Evolutionary conservation across 2,797 vertebrate species (phyloP), one percentile per base, ranked within the genome.

Genomic region (Mus minutoides): DNA sequence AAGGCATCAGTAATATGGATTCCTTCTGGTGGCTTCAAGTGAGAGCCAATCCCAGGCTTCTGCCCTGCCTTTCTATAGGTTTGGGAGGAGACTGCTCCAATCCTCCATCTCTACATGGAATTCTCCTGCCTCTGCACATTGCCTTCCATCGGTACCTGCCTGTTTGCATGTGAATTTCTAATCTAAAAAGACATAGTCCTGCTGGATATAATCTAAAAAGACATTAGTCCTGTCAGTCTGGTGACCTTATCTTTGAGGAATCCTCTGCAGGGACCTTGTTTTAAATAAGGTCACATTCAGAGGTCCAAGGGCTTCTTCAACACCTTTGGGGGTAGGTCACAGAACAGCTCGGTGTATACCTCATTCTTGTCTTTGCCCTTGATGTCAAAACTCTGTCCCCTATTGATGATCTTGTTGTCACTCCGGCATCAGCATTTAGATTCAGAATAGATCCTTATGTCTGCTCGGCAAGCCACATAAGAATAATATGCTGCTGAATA

Each of bases 1-100:
- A 49, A 14, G 76, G 26, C 12, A 1, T 43, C 10, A 13, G n/a
- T 1, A 11, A 3, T 6, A 19, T 1, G 3, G 3, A 3, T 16
- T 87, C 34, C 77, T 89, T 43, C 43, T 64, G 2, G 37, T 40
- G 14, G 10, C 13, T 34, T 4, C 22, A 2, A 43, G 43, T 13
- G 0, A 78, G 76, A 60, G 13, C 84, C 22, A 12, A 4, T 13
- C 13, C 43, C 60, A 92, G 24, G 43, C 14, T 21, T 79, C 26
- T 34, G 17, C 26, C n/a, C n/a, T n/a, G 26, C 4, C 16, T 37
- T 9, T 19, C 40, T 43, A 37, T 56, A 52, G 52, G n/a, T 29
- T 85, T 62, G 3, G n/a, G 43, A 49, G 1, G 8, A 0, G 54
- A 11, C 26, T 14, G 5, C 26, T 43, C 13, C 46, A 58, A 13